Percentiles rank a stretch among this genome's conserved stretches.
phyloP scores from a whole-genome alignment of 1,140 invertebrate species.

The Zaprionus ghesquierei region DNA sequence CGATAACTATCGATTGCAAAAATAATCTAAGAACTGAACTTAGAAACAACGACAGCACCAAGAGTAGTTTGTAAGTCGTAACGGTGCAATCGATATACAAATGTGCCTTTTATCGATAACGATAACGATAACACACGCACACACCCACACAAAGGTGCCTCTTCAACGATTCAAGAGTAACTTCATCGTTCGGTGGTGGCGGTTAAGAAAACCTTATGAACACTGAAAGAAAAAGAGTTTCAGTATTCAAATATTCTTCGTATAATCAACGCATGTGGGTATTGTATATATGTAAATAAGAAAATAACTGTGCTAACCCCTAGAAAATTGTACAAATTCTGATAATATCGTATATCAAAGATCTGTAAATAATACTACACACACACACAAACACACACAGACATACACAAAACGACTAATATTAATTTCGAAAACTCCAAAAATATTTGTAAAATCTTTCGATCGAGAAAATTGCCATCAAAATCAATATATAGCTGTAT shows the following conservation, averaged over 20 bases:
- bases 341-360: constrained; percentile 9
- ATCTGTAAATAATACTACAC: constrained; percentile 57
- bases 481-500: constrained; percentile 10
- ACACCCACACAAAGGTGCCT: neutral
- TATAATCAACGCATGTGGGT: constrained; percentile 32
- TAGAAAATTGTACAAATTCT: constrained; percentile 14
- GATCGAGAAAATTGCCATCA: constrained; percentile 36
- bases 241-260: neutral
- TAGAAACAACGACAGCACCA: neutral
- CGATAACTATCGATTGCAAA: neutral
- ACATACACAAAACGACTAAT: constrained; percentile 14
- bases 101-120: neutral
- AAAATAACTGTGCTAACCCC: constrained; percentile 24
- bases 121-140: constrained; percentile 2
- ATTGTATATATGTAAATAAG: neutral
- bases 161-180: neutral
- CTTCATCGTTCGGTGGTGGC: neutral
- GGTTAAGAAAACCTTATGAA: neutral
- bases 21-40: neutral
- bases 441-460: constrained; percentile 34
- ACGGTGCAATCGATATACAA: constrained; percentile 7
- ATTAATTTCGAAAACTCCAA: constrained; percentile 5
- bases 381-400: constrained; percentile 16
- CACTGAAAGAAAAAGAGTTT: constrained; percentile 6
- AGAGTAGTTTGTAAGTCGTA: constrained; percentile 32